A percentile compares a stretch with the other conserved stretches of the same genome.
Conservation (phyloP, 2,888 invertebrate species). For the Drosophila prolongata region DNA sequence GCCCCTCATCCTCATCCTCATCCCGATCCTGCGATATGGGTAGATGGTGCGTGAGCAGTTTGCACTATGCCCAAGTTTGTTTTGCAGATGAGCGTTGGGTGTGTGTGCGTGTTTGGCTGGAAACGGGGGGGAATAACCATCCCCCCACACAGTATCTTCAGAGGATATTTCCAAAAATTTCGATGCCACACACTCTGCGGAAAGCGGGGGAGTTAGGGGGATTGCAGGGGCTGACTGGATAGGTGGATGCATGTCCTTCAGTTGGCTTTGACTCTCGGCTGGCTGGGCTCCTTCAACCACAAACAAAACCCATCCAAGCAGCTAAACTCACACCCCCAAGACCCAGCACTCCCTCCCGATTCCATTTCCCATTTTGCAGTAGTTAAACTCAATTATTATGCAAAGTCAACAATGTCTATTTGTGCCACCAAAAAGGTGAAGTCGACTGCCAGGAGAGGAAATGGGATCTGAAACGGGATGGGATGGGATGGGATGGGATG, state of each 20-base stretch:
- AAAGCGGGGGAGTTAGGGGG: background rate
- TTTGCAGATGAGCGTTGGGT: slow-evolving; percentile 57
- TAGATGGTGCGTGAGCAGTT: slow-evolving; percentile 56
- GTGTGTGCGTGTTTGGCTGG: slow-evolving; percentile 21
- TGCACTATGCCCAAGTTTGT: slow-evolving; percentile 52
- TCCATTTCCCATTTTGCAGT: slow-evolving; percentile 60
- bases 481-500: background rate
- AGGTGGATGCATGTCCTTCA: slow-evolving; percentile 56
- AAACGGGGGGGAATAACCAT: background rate
- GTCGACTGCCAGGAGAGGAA: slow-evolving; percentile 22
- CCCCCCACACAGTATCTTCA: slow-evolving; percentile 38
- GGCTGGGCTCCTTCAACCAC: slow-evolving; percentile 51
- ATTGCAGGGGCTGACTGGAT: background rate
- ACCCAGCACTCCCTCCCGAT: background rate
- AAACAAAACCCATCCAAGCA: slow-evolving; percentile 73
- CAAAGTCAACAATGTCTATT: slow-evolving; percentile 79
- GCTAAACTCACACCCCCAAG: slow-evolving; percentile 59
- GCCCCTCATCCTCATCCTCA: slow-evolving; percentile 4
- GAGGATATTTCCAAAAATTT: slow-evolving; percentile 69
- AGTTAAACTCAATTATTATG: slow-evolving; percentile 79
- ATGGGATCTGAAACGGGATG: background rate
- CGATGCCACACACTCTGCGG: slow-evolving; percentile 44
- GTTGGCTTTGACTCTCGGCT: slow-evolving; percentile 48
- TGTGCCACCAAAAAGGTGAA: slow-evolving; percentile 64
- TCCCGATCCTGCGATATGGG: slow-evolving; percentile 15